Conservation (phyloP, 2,113 vertebrate genomes). For the Heteronetta atricapilla region DNA sequence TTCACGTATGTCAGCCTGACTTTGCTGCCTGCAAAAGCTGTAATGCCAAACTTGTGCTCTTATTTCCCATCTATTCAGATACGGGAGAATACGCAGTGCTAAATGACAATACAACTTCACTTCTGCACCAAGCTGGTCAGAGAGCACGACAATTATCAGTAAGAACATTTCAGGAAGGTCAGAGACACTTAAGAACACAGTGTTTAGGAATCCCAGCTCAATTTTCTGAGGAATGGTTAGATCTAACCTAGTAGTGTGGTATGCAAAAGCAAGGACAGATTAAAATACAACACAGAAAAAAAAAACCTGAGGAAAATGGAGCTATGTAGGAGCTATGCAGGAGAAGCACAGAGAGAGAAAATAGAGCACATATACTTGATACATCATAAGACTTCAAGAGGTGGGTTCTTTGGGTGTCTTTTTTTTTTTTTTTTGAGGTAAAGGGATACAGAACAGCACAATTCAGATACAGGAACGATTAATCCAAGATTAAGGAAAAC, state of each 20-base stretch:
- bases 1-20: background rate
- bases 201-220: slow-evolving; percentile 5
- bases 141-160: background rate
- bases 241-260: background rate
- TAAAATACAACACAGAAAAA: slow-evolving; percentile 15
- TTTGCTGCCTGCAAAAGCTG: background rate
- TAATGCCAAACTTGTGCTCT: background rate
- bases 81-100: background rate
- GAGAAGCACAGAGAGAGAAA: background rate
- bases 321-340: background rate
- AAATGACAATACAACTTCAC: background rate
- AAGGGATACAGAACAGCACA: slow-evolving; percentile 68
- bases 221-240: slow-evolving; percentile 20
- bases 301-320: background rate
- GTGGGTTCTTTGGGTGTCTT: background rate
- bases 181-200: background rate
- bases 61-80: background rate
- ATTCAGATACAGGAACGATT: slow-evolving; percentile 76
- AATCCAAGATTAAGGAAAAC: slow-evolving; percentile 84
- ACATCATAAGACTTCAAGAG: slow-evolving; percentile 3
- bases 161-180: background rate
- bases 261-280: background rate
- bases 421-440: slow-evolving; percentile 53
- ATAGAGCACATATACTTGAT: background rate
- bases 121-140: background rate